Evolutionary conservation across 2,113 vertebrate genomes (phyloP).

Genomic region (Motacilla alba): DNA sequence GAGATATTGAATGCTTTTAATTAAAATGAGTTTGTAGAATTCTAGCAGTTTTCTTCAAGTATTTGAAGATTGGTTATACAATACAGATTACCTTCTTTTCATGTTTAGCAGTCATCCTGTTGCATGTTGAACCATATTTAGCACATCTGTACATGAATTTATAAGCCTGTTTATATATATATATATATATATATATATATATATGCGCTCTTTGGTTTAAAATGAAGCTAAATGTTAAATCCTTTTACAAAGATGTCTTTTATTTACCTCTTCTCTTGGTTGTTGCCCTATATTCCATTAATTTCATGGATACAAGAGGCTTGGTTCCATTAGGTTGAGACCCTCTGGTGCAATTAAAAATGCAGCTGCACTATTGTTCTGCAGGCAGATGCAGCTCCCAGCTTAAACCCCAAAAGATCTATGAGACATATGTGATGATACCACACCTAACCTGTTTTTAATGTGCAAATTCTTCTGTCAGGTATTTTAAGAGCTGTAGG

Average conservation of each 20-base stretch:
- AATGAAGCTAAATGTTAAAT: neutral
- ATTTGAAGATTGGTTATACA: neutral
- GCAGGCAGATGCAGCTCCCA: neutral
- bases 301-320: neutral
- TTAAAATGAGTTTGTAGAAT: constrained; percentile 35
- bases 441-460: neutral
- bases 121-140: neutral
- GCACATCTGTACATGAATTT: neutral
- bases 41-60: constrained; percentile 27
- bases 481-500: neutral
- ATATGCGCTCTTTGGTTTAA: neutral
- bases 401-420: neutral
- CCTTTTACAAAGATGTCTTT: neutral
- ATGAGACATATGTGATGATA: neutral
- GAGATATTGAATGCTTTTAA: constrained; percentile 58
- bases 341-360: neutral
- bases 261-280: neutral
- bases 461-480: neutral
- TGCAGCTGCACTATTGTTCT: neutral
- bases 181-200: neutral
- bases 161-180: neutral
- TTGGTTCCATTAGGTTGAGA: neutral
- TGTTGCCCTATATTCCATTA: neutral
- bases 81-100: neutral
- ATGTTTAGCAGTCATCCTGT: neutral